phyloP scores from a whole-genome alignment of 2,113 vertebrate species.

The Cairina moschata region DNA sequence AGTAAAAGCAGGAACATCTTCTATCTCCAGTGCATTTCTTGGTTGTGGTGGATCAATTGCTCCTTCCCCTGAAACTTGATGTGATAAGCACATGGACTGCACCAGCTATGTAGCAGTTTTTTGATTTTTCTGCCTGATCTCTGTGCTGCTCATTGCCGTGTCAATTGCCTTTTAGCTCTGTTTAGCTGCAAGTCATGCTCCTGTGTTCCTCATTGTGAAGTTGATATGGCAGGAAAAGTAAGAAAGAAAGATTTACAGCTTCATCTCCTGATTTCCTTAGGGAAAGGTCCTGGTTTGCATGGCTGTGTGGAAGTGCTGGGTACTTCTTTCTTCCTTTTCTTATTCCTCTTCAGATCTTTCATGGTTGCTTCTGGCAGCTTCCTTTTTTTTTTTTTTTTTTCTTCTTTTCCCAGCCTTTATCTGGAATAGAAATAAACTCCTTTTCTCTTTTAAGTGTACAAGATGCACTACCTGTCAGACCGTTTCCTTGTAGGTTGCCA shows the following conservation, averaged over 20 bases:
- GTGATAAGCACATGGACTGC: not conserved
- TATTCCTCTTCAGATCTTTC: not conserved
- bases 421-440: not conserved
- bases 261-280: not conserved
- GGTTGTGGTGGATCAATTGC: not conserved
- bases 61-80: not conserved
- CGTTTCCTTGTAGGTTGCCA: not conserved
- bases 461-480: rapidly evolving
- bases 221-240: not conserved
- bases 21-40: not conserved
- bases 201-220: not conserved
- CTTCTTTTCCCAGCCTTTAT: not conserved
- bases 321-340: not conserved
- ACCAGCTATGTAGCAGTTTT: not conserved
- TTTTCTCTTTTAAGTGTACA: not conserved
- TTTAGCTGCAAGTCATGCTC: rapidly evolving
- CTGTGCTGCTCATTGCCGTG: not conserved
- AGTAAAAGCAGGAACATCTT: not conserved
- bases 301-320: not conserved
- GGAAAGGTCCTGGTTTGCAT: not conserved
- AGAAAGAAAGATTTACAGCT: not conserved
- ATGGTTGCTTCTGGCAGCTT: not conserved
- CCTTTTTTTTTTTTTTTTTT: not conserved
- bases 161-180: rapidly evolving
- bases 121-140: not conserved